These are phyloP conservation scores for Lagria hirta DNA, from an alignment of 2,888 invertebrate genomes.

Conservation along the genomic window DNA sequence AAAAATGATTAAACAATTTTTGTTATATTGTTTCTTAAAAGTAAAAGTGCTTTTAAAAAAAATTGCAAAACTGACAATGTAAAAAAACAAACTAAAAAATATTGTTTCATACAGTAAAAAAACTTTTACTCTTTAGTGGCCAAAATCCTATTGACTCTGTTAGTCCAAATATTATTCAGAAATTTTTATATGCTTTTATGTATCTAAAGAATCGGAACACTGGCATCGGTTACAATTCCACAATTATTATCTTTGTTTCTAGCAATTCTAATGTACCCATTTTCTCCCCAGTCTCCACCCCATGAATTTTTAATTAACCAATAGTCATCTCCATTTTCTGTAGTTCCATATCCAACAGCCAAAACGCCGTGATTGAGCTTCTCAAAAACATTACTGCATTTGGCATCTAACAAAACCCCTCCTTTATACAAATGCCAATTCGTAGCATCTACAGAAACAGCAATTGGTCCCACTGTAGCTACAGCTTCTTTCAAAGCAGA, in stretches of 20 bases:
- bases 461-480: slow-evolving; percentile 78
- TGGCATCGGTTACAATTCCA: slow-evolving; percentile 77
- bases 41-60: too few species aligned
- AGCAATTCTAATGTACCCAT: slow-evolving; percentile 44
- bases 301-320: slow-evolving; percentile 74
- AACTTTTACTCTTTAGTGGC: too few species aligned
- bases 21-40: too few species aligned
- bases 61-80: too few species aligned
- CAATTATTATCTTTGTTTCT: slow-evolving; percentile 67
- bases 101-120: too few species aligned
- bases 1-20: too few species aligned
- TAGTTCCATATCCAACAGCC: slow-evolving; percentile 56
- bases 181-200: too few species aligned
- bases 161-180: too few species aligned
- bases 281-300: slow-evolving; percentile 51
- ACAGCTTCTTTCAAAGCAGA: slow-evolving; percentile 70
- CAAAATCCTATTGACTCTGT: slow-evolving; percentile 3
- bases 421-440: slow-evolving; percentile 77
- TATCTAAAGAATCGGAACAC: slow-evolving; percentile 75
- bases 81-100: too few species aligned
- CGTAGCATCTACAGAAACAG: slow-evolving; percentile 81
- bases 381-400: slow-evolving; percentile 62
- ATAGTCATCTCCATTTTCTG: slow-evolving; percentile 58
- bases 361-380: slow-evolving; percentile 79
- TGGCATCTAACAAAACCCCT: slow-evolving; percentile 75